Base-by-base conservation (phyloP, 2,888 invertebrate species). In the Cryptophagus acutangulus region DNA sequence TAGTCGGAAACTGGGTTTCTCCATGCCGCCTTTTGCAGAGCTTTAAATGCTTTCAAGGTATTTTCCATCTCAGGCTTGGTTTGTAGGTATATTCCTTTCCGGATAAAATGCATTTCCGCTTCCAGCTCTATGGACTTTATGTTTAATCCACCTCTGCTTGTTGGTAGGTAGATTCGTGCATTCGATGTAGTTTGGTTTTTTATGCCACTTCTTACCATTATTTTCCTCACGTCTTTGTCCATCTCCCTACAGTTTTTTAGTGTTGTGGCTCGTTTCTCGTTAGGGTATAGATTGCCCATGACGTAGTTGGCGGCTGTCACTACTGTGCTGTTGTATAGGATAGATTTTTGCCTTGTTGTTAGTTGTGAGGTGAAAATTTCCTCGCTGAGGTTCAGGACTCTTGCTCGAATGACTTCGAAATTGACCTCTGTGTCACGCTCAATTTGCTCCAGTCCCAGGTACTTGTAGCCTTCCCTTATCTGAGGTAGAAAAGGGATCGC, bases 401-500 rank as follows among this genome's bases (percentile, higher is more conserved):
- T 29, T 1, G 6, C 16, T 5, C 3, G 18, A 1, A 42, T 26
- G 13, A 2, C 33, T 1, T 30, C 36, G 12, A 12, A 36, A 14
- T 43, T 43, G 2, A 1, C 12, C 8, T 8, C 8, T 2, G 36
- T 36, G 25, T 43, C 43, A 10, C 43, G 31, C 16, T 40, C 43
- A 6, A 43, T 29, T 13, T 43, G 44, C 2, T 40, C 13, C 8
- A 41, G 8, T 4, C 44, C 44, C 20, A 44, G 24, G 17, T 44
- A 44, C 36, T 36, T 41, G 10, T 41, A 44, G 2, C 44, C 40
- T 9, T 41, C 30, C 6, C 44, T 12, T 3, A 44, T 13, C 18
- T 36, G 28, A 2, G 40, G 40, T 12, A 44, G 17, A 31, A 44
- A 44, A 10, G 37, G 37, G n/a, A n/a, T n/a, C n/a, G n/a, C n/a